These are phyloP conservation scores for Bolborhynchus lineola DNA, from an alignment of 2,113 vertebrate species.

Conservation along the genomic window DNA sequence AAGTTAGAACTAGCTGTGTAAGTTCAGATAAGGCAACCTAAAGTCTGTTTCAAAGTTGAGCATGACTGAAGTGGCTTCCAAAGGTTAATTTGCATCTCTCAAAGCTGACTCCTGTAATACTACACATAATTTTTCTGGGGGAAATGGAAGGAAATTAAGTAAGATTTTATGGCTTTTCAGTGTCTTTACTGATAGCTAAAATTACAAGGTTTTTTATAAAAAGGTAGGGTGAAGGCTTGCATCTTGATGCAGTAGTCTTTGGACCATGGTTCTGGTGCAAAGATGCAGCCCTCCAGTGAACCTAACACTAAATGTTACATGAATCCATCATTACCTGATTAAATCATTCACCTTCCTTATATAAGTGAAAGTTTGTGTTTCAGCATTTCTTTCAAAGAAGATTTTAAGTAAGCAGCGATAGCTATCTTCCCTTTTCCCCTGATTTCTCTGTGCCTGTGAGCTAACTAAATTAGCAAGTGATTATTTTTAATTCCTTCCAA, in stretches of 20 bases:
- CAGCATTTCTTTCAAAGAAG: conserved; percentile 63
- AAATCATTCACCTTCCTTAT: conserved; percentile 73
- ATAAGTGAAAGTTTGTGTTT: conserved; percentile 53
- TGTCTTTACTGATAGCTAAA: neutral
- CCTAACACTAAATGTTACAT: conserved; percentile 75
- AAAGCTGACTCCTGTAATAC: neutral
- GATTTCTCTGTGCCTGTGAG: neutral
- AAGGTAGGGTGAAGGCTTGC: neutral
- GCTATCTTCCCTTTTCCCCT: neutral
- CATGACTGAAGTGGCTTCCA: neutral
- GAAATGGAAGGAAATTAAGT: conserved; percentile 26
- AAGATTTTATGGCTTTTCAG: neutral
- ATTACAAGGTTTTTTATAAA: neutral
- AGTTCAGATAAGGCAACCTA: conserved; percentile 22
- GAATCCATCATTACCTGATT: conserved; percentile 86
- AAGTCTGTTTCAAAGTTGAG: neutral
- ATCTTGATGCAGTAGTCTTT: neutral
- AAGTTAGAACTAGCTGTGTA: conserved; percentile 13
- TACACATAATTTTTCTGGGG: neutral
- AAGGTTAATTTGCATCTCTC: neutral
- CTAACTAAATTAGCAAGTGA: neutral
- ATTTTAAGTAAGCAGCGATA: conserved; percentile 31
- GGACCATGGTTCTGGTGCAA: conserved; percentile 78
- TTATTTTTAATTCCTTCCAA: conserved; percentile 14
- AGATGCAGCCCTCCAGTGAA: conserved; percentile 75